Evolutionary conservation across 2,888 invertebrate genomes (phyloP), one percentile per base, ranked within the genome.

Genomic region (Griposia aprilina): DNA sequence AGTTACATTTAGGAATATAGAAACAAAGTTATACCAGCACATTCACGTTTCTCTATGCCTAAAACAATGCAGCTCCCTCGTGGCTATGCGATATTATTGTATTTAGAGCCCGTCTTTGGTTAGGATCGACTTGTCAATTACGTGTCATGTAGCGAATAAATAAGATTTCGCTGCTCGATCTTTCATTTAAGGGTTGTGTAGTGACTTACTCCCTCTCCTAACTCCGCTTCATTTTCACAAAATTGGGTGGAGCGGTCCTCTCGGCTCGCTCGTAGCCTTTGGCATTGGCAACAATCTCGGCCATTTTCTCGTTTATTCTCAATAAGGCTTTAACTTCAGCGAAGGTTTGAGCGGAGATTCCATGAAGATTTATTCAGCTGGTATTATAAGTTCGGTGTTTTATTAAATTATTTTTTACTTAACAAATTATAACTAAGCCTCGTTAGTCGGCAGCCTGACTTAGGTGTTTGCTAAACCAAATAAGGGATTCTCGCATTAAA

Each of bases 291-390:
- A 86, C 84, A 89, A 89, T 88, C 83, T 87, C 83, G 74, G 73
- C 81, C 76, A 83, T 88, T 90, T 89, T 89, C 86, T 85, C 80
- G 81, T 90, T 89, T 82, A 86, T 84, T 85, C 86, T 86, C 89
- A 88, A 88, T 88, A 90, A 88, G 82, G 82, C 76, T 81, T 85
- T 89, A 87, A 87, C 88, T 89, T 86, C 84, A 83, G 83, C 80
- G 80, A 80, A 73, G 80, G 67, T 81, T 83, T 82, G 66, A 70
- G 82, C 74, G 68, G 59, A 78, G 69, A 76, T 80, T 82, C 74
- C 77, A 57, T 74, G 67, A 81, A 78, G 82, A 86, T 81, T 86
- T 89, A 75, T 76, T 76, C 65, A 41, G 80, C 74, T 66, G 77
- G 78, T 80, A 59, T 81, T 78, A 76, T 60, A 63, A 73, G 60